Evolutionary conservation across 2,797 vertebrate genomes (phyloP).

Genomic region (Ciconia nigra): DNA sequence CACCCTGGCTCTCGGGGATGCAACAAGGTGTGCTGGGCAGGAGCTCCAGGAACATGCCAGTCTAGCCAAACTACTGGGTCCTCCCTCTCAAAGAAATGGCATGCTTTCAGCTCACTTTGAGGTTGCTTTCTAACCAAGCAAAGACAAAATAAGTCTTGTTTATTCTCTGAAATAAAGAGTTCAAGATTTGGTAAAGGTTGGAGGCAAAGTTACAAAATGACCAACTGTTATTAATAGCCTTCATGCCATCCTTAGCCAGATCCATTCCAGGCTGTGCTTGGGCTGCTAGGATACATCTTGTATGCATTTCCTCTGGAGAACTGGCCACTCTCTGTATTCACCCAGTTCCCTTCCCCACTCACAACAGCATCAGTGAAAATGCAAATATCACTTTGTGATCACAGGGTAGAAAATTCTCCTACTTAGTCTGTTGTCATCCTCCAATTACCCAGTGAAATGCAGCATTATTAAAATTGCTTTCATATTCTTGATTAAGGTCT

Average conservation of each 20-base stretch:
- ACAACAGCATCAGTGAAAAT: background rate
- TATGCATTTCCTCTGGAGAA: background rate
- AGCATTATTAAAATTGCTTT: background rate
- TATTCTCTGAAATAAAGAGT: background rate
- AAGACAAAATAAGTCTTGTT: background rate
- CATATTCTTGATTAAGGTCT: background rate
- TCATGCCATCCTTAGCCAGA: background rate
- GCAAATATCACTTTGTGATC: background rate
- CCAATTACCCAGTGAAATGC: background rate
- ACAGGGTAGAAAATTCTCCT: background rate
- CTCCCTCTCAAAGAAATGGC: background rate
- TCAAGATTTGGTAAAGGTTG: background rate
- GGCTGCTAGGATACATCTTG: background rate
- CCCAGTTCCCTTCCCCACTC: background rate
- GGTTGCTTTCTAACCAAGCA: background rate
- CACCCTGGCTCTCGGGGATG: background rate
- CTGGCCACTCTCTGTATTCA: background rate
- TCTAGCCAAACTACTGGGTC: background rate
- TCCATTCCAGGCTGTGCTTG: background rate
- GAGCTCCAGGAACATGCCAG: background rate
- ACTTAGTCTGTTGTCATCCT: background rate
- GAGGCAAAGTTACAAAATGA: background rate
- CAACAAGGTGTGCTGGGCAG: background rate
- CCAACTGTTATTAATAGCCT: background rate
- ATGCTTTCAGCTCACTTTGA: background rate